Evolutionary conservation across 2,113 vertebrate genomes (phyloP).

Genomic region (Perccottus glenii): DNA sequence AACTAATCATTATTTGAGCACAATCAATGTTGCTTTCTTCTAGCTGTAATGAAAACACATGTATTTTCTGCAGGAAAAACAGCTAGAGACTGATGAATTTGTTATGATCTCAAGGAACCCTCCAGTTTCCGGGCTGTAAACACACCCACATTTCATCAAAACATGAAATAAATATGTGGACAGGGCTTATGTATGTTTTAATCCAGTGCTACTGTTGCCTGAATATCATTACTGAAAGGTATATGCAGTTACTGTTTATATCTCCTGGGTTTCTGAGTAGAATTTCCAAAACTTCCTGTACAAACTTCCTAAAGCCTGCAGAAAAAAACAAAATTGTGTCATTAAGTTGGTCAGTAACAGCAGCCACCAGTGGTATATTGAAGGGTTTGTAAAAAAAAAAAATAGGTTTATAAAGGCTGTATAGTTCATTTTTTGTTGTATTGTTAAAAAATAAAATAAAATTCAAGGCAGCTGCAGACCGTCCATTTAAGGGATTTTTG

Average conservation of each 20-base stretch:
- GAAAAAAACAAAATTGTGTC: not conserved
- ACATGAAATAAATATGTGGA: not conserved
- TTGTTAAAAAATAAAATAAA: slow-evolving; percentile 48
- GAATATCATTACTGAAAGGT: not conserved
- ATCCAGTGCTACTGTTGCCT: not conserved
- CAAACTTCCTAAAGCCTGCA: not conserved
- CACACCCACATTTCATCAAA: not conserved
- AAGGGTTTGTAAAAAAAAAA: not conserved
- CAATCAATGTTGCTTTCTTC: not conserved
- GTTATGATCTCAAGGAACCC: too few relatives aligned
- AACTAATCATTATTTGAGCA: not conserved
- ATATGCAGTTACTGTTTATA: not conserved
- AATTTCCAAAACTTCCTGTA: not conserved
- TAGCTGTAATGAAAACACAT: not conserved
- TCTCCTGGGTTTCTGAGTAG: not conserved
- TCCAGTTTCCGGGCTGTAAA: not conserved
- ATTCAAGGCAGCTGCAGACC: slow-evolving; percentile 48
- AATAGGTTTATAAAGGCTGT: not conserved
- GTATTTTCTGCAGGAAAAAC: too few relatives aligned
- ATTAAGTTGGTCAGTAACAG: not conserved
- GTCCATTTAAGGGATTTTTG: slow-evolving; percentile 52
- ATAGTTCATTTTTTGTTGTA: slow-evolving; percentile 16
- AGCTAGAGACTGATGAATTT: too few relatives aligned
- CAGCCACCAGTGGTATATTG: not conserved
- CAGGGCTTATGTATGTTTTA: not conserved